Base-by-base conservation (phyloP, 2,888 invertebrate species). In the Meloe dianella region DNA sequence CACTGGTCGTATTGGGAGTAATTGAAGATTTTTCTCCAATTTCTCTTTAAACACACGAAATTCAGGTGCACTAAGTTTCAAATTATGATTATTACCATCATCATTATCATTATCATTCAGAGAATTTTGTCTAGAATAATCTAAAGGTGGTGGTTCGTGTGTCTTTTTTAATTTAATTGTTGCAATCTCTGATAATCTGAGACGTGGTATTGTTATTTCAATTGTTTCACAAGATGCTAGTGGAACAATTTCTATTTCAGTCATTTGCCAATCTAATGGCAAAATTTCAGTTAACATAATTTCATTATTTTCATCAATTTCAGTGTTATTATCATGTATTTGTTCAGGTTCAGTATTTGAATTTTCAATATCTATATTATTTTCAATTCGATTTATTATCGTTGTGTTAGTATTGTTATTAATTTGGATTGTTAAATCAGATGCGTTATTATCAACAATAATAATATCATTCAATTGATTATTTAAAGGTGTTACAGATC, bases 1-100 rank as follows among this genome's bases (percentile, higher is more conserved):
- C n/a, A 57, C 38, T 20, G 38, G 17, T 62, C 29, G 63, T 60
- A 51, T 30, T 12, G 22, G 17, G n/a, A n/a, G n/a, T 62, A n/a
- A 14, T 60, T 71, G 68, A 22, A 78, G 64, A 60, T 72, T 75
- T 58, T 73, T 64, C 57, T 71, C 71, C 29, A 80, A 71, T 57
- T 72, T 70, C 63, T 73, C 69, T 61, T 66, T 67, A 62, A 80
- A 80, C 7, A 67, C 61, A 58, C 75, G 72, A 63, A 74, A 75
- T 64, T 77, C 72, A 6, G 70, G 71, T 8, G 77, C 69, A 17
- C 73, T 73, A 0, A 73, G 70, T 70, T 70, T 76, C 14, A 51
- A 22, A 51, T 51, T 51, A 29, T 78, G 60, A 69, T 78, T 75
- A 57, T 63, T 57, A n/a, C 69, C 14, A n/a, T 32, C 7, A 20